Evolutionary conservation across 2,888 invertebrate species (phyloP).

Genomic region (Actias luna): DNA sequence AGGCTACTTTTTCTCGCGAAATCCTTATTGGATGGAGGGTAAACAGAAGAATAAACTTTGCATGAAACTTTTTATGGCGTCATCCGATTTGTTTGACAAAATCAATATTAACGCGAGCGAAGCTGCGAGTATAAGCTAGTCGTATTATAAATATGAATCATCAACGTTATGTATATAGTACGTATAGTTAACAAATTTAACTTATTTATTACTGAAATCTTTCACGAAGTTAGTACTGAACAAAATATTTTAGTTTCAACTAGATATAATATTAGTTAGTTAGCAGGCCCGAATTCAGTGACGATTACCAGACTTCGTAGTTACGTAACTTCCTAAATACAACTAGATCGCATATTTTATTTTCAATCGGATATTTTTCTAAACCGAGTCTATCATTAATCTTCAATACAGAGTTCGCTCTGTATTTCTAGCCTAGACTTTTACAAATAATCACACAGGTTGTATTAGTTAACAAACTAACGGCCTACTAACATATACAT

Average conservation of each 20-base stretch:
- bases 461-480: conserved; percentile 19
- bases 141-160: no score
- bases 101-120: no score
- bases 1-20: no score
- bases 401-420: conserved; percentile 22
- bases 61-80: no score
- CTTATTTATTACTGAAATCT: conserved; percentile 28
- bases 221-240: conserved; percentile 41
- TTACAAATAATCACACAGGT: conserved; percentile 23
- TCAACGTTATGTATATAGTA: background rate
- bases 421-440: conserved; percentile 26
- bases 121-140: no score
- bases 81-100: no score
- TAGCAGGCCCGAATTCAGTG: conserved; percentile 37
- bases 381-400: conserved; percentile 32
- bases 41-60: no score
- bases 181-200: background rate
- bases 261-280: conserved; percentile 40
- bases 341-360: conserved; percentile 13
- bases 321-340: conserved; percentile 42
- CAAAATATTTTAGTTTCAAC: conserved; percentile 52
- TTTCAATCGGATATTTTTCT: conserved; percentile 34
- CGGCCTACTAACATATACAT: conserved; percentile 12
- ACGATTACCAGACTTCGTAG: conserved; percentile 43
- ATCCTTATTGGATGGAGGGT: no score